Evolutionary conservation across 53 echinoderm and acorn worm species (phyloP), one percentile per base, ranked within the genome.

Genomic region (Holothuria leucospilota): DNA sequence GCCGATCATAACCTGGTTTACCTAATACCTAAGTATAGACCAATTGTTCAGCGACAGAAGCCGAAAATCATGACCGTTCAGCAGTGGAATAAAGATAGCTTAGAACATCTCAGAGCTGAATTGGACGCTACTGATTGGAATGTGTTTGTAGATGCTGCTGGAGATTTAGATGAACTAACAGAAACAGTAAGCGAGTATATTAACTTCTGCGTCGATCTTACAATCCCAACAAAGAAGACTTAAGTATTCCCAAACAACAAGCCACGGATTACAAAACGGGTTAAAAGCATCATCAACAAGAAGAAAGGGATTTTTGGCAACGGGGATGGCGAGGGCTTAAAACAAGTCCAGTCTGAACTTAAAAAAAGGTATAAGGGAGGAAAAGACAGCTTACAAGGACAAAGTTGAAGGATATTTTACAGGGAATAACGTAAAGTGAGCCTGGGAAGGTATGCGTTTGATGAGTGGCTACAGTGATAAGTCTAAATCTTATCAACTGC

Each of bases 201-300:
- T 38, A 66, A 71, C 13, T 82, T 88, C 23, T 82, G 71, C 61
- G 82, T 82, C 24, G 82, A 82, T 29, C 46, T 60, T 82, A 51
- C 40, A 13, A 39, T 82, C 58, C 82, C 82, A 39, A 5, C 59
- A 20, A 69, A 71, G 64, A 29, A 21, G 27, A 24, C 82, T 20
- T 71, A 83, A 56, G 28, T 83, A 6, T 88, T 82, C 72, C 88
- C 88, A 14, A 88, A 81, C 59, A 59, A 30, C 15, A 87, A 20
- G 5, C 87, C 80, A 39, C 78, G 87, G 88, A 82, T 88, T 14
- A 81, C 59, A 15, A 88, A 34, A 59, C 53, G 63, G 52, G 38
- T 87, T 10, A 82, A 88, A 51, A 42, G 39, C 29, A 25, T 87
- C n/a, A 65, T 88, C 38, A 88, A 82, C 40, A 49, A 11, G 41